Percentiles rank a stretch among this genome's conserved stretches.
Conservation (phyloP, 2,113 vertebrate genomes). For the Solea solea region DNA sequence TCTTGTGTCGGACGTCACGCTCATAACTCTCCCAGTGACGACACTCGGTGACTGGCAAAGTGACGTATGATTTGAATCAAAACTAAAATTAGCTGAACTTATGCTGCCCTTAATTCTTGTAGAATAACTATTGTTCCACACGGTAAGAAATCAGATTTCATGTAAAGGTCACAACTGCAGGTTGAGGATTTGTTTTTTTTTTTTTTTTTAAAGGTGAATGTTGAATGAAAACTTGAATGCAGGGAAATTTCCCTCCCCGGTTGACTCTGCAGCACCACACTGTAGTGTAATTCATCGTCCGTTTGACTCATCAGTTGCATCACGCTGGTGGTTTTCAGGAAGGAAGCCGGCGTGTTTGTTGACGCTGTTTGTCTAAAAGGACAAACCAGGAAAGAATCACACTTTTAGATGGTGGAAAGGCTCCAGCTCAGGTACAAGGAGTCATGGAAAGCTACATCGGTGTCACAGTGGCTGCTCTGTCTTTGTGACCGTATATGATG, state of each 20-base stretch:
- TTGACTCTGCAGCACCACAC: not conserved
- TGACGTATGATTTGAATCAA: too few relatives aligned
- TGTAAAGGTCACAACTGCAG: not conserved
- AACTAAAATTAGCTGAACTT: too few relatives aligned
- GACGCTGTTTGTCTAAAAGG: slow-evolving; percentile 25
- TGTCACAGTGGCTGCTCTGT: slow-evolving; percentile 41
- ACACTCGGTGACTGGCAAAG: too few relatives aligned
- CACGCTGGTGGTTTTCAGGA: slow-evolving; percentile 5
- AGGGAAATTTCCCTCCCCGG: slow-evolving; percentile 13
- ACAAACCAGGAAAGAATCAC: slow-evolving; percentile 44
- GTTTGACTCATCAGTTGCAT: slow-evolving; percentile 25
- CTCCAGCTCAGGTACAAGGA: slow-evolving; percentile 40
- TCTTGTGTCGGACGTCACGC: too few relatives aligned
- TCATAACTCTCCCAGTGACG: too few relatives aligned
- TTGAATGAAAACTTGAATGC: not conserved
- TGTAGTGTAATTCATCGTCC: not conserved
- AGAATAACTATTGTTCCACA: too few relatives aligned
- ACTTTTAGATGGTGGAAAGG: slow-evolving; percentile 26
- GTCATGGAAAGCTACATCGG: slow-evolving; percentile 48
- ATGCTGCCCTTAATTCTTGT: too few relatives aligned
- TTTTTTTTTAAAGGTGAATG: slow-evolving; percentile 6
- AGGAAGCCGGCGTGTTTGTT: slow-evolving; percentile 27
- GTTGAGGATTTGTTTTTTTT: not conserved
- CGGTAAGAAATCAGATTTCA: too few relatives aligned
- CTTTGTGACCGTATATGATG: not conserved